Conservation (phyloP, 2,113 vertebrate genomes). For the Scomber colias region DNA sequence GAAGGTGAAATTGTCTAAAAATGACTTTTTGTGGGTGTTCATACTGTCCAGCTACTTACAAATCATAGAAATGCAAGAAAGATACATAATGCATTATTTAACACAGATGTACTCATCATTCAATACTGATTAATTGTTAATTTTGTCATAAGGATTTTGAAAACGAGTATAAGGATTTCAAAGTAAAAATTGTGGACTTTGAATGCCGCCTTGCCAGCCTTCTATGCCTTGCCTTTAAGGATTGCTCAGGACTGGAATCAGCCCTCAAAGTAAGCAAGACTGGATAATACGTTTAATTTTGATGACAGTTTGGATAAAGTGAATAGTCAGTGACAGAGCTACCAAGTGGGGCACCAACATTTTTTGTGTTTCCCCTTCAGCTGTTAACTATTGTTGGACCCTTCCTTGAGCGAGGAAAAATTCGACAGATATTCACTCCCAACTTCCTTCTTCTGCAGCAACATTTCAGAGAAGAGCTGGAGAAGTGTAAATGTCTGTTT, state of each 20-base stretch:
- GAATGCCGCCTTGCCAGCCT: constrained; percentile 83
- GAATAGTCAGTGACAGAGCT: background rate
- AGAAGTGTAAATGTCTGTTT: constrained; percentile 82
- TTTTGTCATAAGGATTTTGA: constrained; percentile 82
- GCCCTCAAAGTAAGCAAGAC: constrained; percentile 83
- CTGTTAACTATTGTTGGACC: constrained; percentile 85
- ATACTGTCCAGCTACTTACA: background rate
- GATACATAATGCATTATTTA: background rate
- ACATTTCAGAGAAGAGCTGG: constrained; percentile 84
- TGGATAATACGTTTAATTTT: background rate
- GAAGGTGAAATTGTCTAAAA: constrained; percentile 72
- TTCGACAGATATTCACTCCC: constrained; percentile 85
- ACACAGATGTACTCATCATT: background rate
- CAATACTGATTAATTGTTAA: constrained; percentile 6
- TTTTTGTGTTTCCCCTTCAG: constrained; percentile 70
- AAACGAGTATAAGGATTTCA: constrained; percentile 82
- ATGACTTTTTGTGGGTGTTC: background rate
- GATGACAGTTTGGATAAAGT: background rate
- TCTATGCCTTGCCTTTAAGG: constrained; percentile 84
- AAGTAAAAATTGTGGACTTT: constrained; percentile 82
- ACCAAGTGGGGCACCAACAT: background rate
- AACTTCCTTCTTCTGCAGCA: constrained; percentile 83
- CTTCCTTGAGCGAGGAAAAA: constrained; percentile 85
- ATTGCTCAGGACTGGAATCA: constrained; percentile 87
- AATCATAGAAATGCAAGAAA: background rate